Base-by-base conservation (phyloP, 2,888 invertebrate species). In the Oscheius sp. region DNA sequence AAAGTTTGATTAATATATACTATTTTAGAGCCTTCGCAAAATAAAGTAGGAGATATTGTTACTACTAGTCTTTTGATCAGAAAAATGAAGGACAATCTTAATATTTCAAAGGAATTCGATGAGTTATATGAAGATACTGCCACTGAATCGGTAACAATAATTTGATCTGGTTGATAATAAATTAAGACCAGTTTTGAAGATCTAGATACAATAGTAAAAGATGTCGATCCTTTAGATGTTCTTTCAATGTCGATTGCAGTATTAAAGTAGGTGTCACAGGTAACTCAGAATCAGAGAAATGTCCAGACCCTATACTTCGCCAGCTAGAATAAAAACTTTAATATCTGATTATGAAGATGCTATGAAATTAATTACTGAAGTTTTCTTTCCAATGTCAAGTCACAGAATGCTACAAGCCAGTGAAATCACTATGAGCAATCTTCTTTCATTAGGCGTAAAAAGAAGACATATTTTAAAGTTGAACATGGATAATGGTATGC, bases 261-360 rank as follows among this genome's bases (percentile, higher is more conserved):
- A 6, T 17, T 34, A 4, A 55, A 17, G 55, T 55, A 2, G 4
- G 17, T 1, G 33, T 33, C 34, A n/a, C n/a, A n/a, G n/a, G n/a
- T 17, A 25, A 12, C 25, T 23, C 20, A 20, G 3, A 48, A 23
- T 48, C 25, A 3, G 8, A 37, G 3, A 12, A 20, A 31, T 17
- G n/a, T 61, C 42, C 27, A 61, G 61, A 27, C 61, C 61, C 2
- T 45, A 45, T 45, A 45, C 45, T 17, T 61, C 61, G 5, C 45
- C 61, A 27, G n/a, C 25, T 6, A 42, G n/a, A 1, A n/a, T 61
- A 1, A 12, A 25, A 15, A 12, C 61, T 31, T 17, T 61, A 3
- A 31, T 61, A 3, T 29, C n/a, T n/a, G 61, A 61, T 10, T 61
- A 29, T 20, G 15, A 29, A 25, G 61, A 45, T 15, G 61, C 61